Base-by-base conservation (phyloP, 2,113 vertebrate species). In the Stomatorhinus ivindoensis region DNA sequence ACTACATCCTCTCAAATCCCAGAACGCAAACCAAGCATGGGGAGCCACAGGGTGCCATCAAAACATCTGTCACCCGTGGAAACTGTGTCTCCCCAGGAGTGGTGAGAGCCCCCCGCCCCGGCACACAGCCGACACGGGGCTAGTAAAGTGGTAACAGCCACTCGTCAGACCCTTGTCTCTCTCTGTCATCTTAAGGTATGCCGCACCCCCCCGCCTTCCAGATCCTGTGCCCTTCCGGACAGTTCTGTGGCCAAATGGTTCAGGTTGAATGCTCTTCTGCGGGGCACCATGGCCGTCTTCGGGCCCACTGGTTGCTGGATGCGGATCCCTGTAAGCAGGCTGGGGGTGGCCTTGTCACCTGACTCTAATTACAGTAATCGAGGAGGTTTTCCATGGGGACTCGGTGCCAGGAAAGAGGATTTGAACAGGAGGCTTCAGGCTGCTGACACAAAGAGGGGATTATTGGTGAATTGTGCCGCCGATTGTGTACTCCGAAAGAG, bases 331-430 rank as follows among this genome's bases (percentile, higher is more conserved):
- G 73, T 44, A 84, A 84, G 19, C 92, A 90, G 90, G 90, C 92
- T 92, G 93, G 92, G 93, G 91, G 93, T 92, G 86, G 90, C 51
- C 21, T 11, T 50, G 15, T 84, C 53, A 61, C 58, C 88, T 85
- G 82, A 86, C 42, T 89, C 44, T 44, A 88, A 88, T 88, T 89
- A 89, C 27, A 8, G 46, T 88, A 85, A 92, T 76, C 51, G 82
- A 55, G 73, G 24, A 48, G 44, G n/a, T n/a, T 47, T 48, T 80
- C 73, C 73, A 84, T 84, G 21, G 82, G 82, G 27, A 87, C 27
- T 9, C 31, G 3, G 5, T 39, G 50, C 48, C 85, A 53, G 47
- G 48, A 53, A 87, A 35, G 27, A 39, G 27, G 50, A 53, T 53
- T 27, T 35, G 15, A 53, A 35, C 85, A 17, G 48, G 35, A 27